A percentile compares a stretch with the other conserved stretches of the same genome.
Evolutionary conservation across 2,113 vertebrate genomes (phyloP).

Genomic region (Siniperca chuatsi): DNA sequence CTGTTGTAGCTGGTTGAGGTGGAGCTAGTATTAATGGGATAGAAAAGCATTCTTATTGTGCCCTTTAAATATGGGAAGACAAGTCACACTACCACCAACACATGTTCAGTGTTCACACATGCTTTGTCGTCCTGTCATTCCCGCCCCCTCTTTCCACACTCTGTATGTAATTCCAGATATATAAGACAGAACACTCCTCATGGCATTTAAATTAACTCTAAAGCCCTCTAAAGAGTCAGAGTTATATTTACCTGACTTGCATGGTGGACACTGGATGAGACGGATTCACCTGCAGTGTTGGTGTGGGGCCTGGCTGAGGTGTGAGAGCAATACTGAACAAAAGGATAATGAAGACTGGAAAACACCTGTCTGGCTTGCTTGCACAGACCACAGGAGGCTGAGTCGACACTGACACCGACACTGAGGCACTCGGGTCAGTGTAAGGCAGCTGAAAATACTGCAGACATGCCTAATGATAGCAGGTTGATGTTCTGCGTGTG

Average conservation of each 20-base stretch:
- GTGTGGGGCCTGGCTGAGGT: constrained; percentile 52
- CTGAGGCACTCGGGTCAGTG: constrained; percentile 1
- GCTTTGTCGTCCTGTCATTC: not conserved
- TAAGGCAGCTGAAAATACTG: constrained; percentile 31
- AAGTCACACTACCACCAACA: not conserved
- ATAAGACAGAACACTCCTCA: not conserved
- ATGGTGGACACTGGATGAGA: constrained; percentile 32
- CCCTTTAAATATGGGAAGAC: not conserved
- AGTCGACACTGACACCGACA: constrained; percentile 2
- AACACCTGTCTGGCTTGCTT: constrained; percentile 63
- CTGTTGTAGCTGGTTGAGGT: not conserved
- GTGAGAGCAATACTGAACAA: constrained; percentile 46
- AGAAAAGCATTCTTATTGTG: not conserved
- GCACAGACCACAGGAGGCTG: constrained; percentile 33
- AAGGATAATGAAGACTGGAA: constrained; percentile 51
- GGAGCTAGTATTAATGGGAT: too few relatives aligned
- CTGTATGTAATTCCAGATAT: not conserved
- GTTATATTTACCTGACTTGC: constrained; percentile 56
- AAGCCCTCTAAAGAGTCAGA: constrained; percentile 41
- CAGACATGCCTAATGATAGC: not conserved
- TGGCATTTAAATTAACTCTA: constrained; percentile 38
- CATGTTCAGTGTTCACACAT: not conserved
- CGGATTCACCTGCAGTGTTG: constrained; percentile 51
- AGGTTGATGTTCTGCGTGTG: not conserved
- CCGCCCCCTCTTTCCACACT: not conserved